Percentiles rank a stretch among this genome's conserved stretches.
Evolutionary conservation across 2,888 invertebrate species (phyloP).

Genomic region (Polylopha cassiicola): DNA sequence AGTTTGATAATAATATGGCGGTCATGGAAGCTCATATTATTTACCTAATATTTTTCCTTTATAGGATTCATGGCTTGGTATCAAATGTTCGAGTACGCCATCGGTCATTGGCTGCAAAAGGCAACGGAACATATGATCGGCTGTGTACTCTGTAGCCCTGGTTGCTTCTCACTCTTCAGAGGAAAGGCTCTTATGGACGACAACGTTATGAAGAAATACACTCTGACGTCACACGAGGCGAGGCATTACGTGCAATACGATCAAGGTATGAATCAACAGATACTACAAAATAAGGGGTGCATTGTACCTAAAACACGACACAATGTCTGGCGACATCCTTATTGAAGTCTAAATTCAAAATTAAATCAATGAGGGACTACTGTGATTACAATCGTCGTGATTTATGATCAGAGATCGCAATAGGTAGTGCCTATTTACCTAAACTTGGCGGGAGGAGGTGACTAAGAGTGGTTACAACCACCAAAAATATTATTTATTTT

Average conservation of each 20-base stretch:
- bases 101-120: slow-evolving; percentile 96
- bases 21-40: neutral
- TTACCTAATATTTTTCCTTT: slow-evolving; percentile 15
- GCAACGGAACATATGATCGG: slow-evolving; percentile 94
- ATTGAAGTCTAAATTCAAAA: too few relatives aligned
- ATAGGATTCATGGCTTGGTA: slow-evolving; percentile 90
- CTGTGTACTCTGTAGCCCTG: slow-evolving; percentile 93
- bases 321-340: too few relatives aligned
- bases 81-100: slow-evolving; percentile 93
- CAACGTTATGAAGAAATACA: slow-evolving; percentile 93
- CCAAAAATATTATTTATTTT: too few relatives aligned
- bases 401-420: too few relatives aligned
- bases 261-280: slow-evolving; percentile 78
- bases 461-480: too few relatives aligned
- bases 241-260: slow-evolving; percentile 94
- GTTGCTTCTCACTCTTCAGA: slow-evolving; percentile 93
- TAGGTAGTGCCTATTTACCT: too few relatives aligned
- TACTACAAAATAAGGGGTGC: neutral
- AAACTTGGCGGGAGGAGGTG: too few relatives aligned
- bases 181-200: slow-evolving; percentile 93
- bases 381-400: too few relatives aligned
- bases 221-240: slow-evolving; percentile 85
- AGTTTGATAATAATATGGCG: too few relatives aligned
- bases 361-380: too few relatives aligned
- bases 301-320: neutral